These are phyloP conservation scores for Mormyrops boulengeri DNA, from an alignment of 2,797 vertebrate genomes.

Conservation along the genomic window DNA sequence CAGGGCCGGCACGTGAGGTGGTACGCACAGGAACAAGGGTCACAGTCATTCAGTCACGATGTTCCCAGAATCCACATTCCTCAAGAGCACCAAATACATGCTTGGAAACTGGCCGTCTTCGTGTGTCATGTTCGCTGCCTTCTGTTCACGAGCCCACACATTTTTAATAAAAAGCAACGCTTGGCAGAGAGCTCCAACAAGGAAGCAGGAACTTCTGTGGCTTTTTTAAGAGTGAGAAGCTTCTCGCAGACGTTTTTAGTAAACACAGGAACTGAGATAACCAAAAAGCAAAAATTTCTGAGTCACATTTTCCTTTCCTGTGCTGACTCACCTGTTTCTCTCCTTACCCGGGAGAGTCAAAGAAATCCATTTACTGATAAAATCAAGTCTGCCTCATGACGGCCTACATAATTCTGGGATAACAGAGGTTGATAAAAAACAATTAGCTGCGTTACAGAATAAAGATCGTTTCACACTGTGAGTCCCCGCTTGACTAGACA, in stretches of 20 bases:
- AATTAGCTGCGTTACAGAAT: neutral
- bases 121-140: neutral
- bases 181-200: neutral
- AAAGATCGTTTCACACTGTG: neutral
- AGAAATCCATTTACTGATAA: neutral
- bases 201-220: neutral
- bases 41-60: neutral
- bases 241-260: neutral
- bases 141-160: neutral
- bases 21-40: neutral
- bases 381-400: neutral
- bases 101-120: neutral
- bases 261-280: conserved; percentile 13
- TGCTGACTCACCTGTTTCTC: neutral
- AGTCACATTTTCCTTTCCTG: conserved; percentile 1
- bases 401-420: neutral
- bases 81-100: neutral
- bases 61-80: neutral
- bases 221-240: conserved; percentile 4
- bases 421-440: neutral
- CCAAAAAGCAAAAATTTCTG: neutral
- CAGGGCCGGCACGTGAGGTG: neutral
- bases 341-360: neutral
- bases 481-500: neutral
- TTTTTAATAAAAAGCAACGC: neutral